These are phyloP conservation scores for Drosophila watanabei DNA, from an alignment of 1,140 invertebrate genomes.

Conservation along the genomic window DNA sequence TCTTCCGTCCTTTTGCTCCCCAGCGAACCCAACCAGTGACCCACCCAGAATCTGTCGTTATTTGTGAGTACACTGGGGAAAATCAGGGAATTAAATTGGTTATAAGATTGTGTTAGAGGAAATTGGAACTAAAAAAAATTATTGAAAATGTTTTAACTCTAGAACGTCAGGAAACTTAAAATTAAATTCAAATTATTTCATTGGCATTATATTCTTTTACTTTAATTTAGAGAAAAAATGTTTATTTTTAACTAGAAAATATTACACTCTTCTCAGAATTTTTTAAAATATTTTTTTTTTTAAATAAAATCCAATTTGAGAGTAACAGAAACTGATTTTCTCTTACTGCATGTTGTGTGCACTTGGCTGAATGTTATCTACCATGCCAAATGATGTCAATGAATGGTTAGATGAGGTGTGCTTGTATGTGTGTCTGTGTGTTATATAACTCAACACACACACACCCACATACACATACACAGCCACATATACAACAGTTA, in stretches of 20 bases:
- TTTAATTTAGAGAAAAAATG: not conserved
- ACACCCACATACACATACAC: constrained; percentile 16
- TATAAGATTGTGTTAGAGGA: not conserved
- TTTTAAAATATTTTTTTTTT: not conserved
- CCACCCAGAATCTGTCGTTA: constrained; percentile 1
- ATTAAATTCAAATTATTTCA: no score
- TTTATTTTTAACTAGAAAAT: not conserved
- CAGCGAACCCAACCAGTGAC: constrained; percentile 17
- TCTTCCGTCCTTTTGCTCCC: constrained; percentile 27
- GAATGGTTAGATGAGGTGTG: constrained; percentile 81
- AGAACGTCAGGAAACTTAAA: no score
- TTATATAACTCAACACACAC: constrained; percentile 37
- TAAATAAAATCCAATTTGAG: no score
- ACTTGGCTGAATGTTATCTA: constrained; percentile 81
- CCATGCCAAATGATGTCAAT: constrained; percentile 78
- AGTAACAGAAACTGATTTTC: accelerated
- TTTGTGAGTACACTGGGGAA: constrained; percentile 14
- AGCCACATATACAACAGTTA: constrained; percentile 52
- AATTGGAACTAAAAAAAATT: not conserved
- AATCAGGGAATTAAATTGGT: not conserved
- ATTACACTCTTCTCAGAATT: not conserved
- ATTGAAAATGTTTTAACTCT: no score
- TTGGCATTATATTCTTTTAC: no score
- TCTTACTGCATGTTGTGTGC: constrained; percentile 41
- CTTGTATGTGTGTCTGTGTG: constrained; percentile 34